Evolutionary conservation across 2,888 invertebrate genomes (phyloP).

Genomic region (Synergus laeviventris): DNA sequence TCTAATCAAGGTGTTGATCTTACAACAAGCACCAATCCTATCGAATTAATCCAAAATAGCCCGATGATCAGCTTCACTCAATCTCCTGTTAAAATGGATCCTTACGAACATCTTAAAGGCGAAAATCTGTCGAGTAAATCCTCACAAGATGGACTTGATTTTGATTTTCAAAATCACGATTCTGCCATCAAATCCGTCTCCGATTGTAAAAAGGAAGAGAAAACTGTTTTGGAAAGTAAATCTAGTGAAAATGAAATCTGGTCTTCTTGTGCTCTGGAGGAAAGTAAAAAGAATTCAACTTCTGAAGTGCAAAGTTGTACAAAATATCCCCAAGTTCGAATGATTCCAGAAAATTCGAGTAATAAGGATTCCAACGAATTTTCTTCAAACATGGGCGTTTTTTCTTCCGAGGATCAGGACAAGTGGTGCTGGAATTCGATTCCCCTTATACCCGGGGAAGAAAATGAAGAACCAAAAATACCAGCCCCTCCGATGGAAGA

Average conservation of each 20-base stretch:
- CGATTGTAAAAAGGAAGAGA: slow-evolving; percentile 26
- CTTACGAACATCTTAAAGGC: slow-evolving; percentile 62
- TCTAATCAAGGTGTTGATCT: slow-evolving; percentile 62
- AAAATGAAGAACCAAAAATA: slow-evolving; percentile 60
- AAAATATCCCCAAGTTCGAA: slow-evolving; percentile 27
- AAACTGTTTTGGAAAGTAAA: background rate
- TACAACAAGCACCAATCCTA: slow-evolving; percentile 67
- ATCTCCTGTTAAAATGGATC: slow-evolving; percentile 66
- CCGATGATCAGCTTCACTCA: slow-evolving; percentile 73
- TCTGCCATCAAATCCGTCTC: slow-evolving; percentile 38
- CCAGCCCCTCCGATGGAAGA: slow-evolving; percentile 62
- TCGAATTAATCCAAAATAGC: slow-evolving; percentile 71
- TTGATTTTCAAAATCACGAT: slow-evolving; percentile 61
- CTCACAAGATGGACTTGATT: slow-evolving; percentile 59
- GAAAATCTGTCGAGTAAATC: slow-evolving; percentile 50
- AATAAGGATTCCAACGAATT: slow-evolving; percentile 5
- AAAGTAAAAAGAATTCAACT: background rate
- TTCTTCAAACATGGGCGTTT: slow-evolving; percentile 43
- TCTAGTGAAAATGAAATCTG: background rate
- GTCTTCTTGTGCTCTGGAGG: background rate
- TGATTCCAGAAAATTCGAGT: slow-evolving; percentile 26
- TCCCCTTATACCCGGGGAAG: slow-evolving; percentile 59
- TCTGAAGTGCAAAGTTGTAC: background rate
- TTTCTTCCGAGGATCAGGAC: slow-evolving; percentile 55
- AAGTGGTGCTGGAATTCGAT: slow-evolving; percentile 57